Evolutionary conservation across 2,888 invertebrate species (phyloP), one percentile per base, ranked within the genome.

Genomic region (Hyppa rectilinea): DNA sequence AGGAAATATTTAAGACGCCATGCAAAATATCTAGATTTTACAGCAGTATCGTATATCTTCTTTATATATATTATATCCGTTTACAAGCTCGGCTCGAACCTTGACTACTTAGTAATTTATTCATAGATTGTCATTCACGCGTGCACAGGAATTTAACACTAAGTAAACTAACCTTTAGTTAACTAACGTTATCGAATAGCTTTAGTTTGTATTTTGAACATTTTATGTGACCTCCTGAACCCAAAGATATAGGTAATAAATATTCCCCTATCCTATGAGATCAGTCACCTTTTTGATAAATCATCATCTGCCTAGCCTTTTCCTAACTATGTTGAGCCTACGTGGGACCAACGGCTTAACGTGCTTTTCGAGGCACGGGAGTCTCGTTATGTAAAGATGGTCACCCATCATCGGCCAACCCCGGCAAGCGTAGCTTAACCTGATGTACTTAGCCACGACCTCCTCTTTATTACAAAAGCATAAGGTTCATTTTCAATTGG

Each of bases 91-190:
- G 20, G 36, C 52, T 64, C 1, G 3, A 23, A 4, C 23, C 38
- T 31, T 29, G 47, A 34, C 55, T 23, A n/a, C n/a, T n/a, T n/a
- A 60, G 34, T 75, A 82, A 80, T 82, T 71, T 78, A 80, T 82
- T 75, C 80, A 80, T 80, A 60, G 71, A 56, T 69, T 71, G 49
- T 47, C 58, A 67, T 34, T 40, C 58, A 81, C 26, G 61, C 67
- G 31, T 47, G 31, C 26, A 10, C 23, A n/a, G 49, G 31, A 64
- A 52, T 63, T 67, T 38, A 50, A 36, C 50, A 29, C 49, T 43
- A 50, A 60, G 31, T 71, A 36, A 55, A 59, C 53, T 17, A 55
- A 63, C 52, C 23, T 55, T 34, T 12, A 63, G 26, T 12, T 38
- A 31, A 68, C 20, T 50, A 49, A 50, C 12, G 14, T 9, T 9